Percentiles rank a stretch among this genome's conserved stretches.
Evolutionary conservation across 2,888 invertebrate genomes (phyloP).

Genomic region (Oligia fasciuncula): DNA sequence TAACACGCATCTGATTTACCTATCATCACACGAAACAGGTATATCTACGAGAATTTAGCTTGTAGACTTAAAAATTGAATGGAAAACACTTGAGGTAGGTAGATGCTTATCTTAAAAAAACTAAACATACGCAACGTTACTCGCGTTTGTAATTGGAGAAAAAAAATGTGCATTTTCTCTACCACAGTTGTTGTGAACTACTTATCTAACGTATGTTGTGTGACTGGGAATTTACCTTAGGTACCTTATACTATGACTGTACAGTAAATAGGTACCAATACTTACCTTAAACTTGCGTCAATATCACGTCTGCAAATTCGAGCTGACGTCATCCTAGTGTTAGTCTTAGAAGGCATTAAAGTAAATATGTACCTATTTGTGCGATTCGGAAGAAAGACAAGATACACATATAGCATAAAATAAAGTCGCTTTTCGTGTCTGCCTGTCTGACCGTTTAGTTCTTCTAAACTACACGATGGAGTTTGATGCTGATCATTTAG

Average conservation of each 20-base stretch:
- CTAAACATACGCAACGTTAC: background rate
- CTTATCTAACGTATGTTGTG: conserved; percentile 1
- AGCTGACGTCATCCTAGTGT: conserved; percentile 36
- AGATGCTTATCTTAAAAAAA: background rate
- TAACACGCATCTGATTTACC: no score
- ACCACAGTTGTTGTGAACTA: conserved; percentile 6
- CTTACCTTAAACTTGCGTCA: conserved; percentile 36
- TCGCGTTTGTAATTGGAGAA: background rate
- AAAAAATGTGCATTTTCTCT: background rate
- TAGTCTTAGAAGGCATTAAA: background rate
- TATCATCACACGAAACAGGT: no score
- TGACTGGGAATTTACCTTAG: conserved; percentile 24
- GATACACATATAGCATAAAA: background rate
- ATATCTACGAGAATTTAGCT: background rate
- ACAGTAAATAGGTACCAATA: background rate
- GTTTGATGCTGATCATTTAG: no score
- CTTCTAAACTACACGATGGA: background rate
- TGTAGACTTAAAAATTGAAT: no score
- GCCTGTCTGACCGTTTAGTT: background rate
- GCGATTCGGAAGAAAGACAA: background rate
- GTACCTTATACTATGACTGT: conserved; percentile 14
- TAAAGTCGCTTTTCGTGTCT: background rate
- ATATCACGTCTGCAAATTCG: conserved; percentile 47
- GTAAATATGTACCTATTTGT: conserved; percentile 8
- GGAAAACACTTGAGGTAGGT: background rate